Evolutionary conservation across 1,140 invertebrate species (phyloP), one percentile per base, ranked within the genome.

Genomic region (Drosophila athabasca): DNA sequence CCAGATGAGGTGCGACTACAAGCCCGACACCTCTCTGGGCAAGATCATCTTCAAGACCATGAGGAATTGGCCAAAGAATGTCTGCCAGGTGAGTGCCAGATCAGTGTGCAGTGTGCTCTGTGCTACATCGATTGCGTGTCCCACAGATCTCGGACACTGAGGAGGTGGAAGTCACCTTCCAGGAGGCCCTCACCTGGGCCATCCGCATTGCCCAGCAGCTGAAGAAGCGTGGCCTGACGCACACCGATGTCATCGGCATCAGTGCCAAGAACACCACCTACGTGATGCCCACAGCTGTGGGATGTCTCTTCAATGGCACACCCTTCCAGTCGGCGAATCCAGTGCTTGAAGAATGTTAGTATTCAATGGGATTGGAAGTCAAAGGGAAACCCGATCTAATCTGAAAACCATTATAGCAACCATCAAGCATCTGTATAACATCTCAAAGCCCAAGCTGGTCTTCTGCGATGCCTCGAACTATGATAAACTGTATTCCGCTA

Each of bases 171-270:
- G 50, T 83, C 15, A 87, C 77, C 11, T 74, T 62, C 15, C 31
- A 50, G 0, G 60, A 84, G 69, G 59, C 54, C 6, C 44, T 75
- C 7, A 62, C 67, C 15, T 66, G 65, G 65, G 69, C 76, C 3
- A 74, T 68, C 29, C 76, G 82, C 19, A 54, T 84, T 6, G 80
- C 80, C 1, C 55, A 74, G 48, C 57, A 75, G 44, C 66, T 84
- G 3, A 71, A 78, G 64, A 62, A 57, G 5, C 45, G 64, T 11
- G 66, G 60, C 1, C 7, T 84, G 2, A 51, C 50, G 15, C 59
- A 80, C 35, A 71, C 70, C 13, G 74, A 87, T 52, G 58, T 87
- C 24, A 60, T 87, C 11, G 82, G 80, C 6, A 84, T 84, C 29
- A 58, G 61, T 4, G 82, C 82, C 19, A 67, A 50, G 31, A 87